Evolutionary conservation across 2,113 vertebrate species (phyloP).

Genomic region (Smithornis capensis): DNA sequence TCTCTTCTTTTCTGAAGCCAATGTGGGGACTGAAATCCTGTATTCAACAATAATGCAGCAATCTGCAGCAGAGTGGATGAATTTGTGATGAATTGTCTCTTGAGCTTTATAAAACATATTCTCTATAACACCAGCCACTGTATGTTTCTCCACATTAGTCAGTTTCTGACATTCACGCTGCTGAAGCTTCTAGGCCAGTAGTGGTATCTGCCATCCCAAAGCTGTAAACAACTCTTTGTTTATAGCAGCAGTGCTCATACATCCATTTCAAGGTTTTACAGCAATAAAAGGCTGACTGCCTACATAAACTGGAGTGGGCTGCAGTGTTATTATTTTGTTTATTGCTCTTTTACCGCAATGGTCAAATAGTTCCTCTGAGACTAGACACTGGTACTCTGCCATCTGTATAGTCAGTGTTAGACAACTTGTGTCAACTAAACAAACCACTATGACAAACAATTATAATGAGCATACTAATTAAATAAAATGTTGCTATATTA

Average conservation of each 20-base stretch:
- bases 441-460: slow-evolving; percentile 71
- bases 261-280: slow-evolving; percentile 87
- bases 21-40: slow-evolving; percentile 65
- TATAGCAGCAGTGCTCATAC: slow-evolving; percentile 74
- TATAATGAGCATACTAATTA: slow-evolving; percentile 78
- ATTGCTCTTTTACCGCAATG: slow-evolving; percentile 86
- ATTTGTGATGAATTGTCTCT: slow-evolving; percentile 88
- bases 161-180: slow-evolving; percentile 73
- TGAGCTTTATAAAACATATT: slow-evolving; percentile 83
- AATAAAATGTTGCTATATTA: slow-evolving; percentile 61
- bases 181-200: slow-evolving; percentile 70
- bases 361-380: slow-evolving; percentile 87
- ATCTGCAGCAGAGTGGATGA: slow-evolving; percentile 79
- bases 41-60: slow-evolving; percentile 76
- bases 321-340: slow-evolving; percentile 87
- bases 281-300: slow-evolving; percentile 86
- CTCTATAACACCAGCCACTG: slow-evolving; percentile 74
- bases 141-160: slow-evolving; percentile 75
- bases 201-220: slow-evolving; percentile 68
- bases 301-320: slow-evolving; percentile 85
- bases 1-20: background rate
- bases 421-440: slow-evolving; percentile 73
- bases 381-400: slow-evolving; percentile 71
- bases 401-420: slow-evolving; percentile 75
- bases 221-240: slow-evolving; percentile 83